Percentiles rank a stretch among this genome's conserved stretches.
These are phyloP conservation scores for Phenganax stokvisi DNA, from an alignment of 92 coral and sea anemone species.

Conservation along the genomic window DNA sequence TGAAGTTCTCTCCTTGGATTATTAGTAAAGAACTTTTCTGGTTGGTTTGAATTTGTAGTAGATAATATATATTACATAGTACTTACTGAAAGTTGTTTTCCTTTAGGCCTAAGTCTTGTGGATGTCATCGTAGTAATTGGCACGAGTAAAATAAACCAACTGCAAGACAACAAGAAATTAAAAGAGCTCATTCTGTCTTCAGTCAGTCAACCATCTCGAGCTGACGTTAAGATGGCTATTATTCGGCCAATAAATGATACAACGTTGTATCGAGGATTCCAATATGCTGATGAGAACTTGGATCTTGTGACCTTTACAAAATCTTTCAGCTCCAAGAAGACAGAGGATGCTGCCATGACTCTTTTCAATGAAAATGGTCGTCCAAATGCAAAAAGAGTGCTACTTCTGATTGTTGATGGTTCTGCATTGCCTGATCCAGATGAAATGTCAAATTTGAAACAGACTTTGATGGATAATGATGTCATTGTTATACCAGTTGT, in stretches of 20 bases:
- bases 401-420: conserved; percentile 3
- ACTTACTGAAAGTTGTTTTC: not conserved
- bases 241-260: not conserved
- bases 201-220: conserved; percentile 13
- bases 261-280: conserved; percentile 9
- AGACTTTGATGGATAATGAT: conserved; percentile 21
- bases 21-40: not conserved
- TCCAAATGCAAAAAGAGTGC: conserved; percentile 21
- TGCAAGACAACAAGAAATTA: conserved; percentile 5
- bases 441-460: conserved; percentile 16
- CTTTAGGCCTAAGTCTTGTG: not conserved
- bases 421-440: conserved; percentile 15
- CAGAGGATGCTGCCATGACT: conserved; percentile 8
- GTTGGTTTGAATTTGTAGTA: not conserved
- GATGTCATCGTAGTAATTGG: conserved; percentile 16
- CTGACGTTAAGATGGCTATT: conserved; percentile 3
- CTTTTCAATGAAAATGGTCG: conserved; percentile 22
- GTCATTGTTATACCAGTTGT: conserved; percentile 29
- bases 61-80: not conserved
- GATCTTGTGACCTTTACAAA: conserved; percentile 4
- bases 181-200: conserved; percentile 23
- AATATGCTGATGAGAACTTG: not conserved
- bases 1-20: not conserved
- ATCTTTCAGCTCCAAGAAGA: conserved; percentile 10
- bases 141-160: not conserved